Percentiles rank a stretch among this genome's conserved stretches.
Evolutionary conservation across 2,113 vertebrate species (phyloP).

Genomic region (Mixornis gularis): DNA sequence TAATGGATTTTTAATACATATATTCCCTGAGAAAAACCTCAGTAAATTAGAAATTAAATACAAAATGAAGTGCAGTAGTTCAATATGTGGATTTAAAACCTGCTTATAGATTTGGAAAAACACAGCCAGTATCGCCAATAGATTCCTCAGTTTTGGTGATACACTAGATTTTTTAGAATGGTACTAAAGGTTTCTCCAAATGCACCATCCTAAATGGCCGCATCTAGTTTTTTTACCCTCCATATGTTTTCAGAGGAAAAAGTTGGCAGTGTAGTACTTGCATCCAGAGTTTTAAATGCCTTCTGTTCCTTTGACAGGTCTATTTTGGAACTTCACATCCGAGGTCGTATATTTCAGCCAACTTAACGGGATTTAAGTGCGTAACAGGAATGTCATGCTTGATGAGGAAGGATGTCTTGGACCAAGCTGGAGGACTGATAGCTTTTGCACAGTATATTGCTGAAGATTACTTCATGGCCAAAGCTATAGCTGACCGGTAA

Average conservation of each 20-base stretch:
- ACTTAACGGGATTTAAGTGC: constrained; percentile 95
- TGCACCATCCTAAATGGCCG: not conserved
- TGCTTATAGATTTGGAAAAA: not conserved
- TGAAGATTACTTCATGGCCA: constrained; percentile 99
- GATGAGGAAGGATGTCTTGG: constrained; percentile 95
- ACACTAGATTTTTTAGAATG: not conserved
- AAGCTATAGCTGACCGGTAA: constrained; percentile 96
- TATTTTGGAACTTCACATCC: constrained; percentile 98
- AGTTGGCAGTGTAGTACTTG: not conserved
- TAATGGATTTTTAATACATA: not conserved
- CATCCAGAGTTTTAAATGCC: not conserved
- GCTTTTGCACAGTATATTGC: constrained; percentile 97
- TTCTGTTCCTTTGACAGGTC: constrained; percentile 75
- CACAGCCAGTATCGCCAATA: too few relatives aligned
- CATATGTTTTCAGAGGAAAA: not conserved
- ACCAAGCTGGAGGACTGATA: constrained; percentile 93
- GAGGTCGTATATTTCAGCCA: constrained; percentile 95
- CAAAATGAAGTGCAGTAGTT: not conserved
- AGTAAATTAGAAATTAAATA: not conserved
- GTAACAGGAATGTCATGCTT: constrained; percentile 98
- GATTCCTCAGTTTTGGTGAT: not conserved
- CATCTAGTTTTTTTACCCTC: not conserved
- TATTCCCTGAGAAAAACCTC: not conserved
- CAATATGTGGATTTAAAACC: not conserved
- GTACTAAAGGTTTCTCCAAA: not conserved